Base-by-base conservation (phyloP, 35 echinoderm and acorn worm species). In the Ophioderma brevispina region DNA sequence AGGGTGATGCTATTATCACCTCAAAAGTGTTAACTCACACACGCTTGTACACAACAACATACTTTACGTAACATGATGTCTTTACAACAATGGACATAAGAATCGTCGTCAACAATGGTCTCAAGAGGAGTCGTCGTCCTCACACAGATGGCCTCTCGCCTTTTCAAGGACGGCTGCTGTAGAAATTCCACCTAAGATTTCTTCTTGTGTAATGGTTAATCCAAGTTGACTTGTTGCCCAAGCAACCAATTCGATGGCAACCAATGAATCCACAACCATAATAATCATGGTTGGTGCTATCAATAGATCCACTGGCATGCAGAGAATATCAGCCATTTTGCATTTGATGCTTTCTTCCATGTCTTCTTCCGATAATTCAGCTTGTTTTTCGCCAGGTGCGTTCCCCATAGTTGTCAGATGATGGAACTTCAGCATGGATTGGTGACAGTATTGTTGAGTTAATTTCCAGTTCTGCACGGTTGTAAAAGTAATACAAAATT, bases 191-290 rank as follows among this genome's bases (percentile, higher is more conserved):
- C 96, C 96, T 3, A 98, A 75, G 77, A 98, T 98, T 64, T 98
- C 96, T 33, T 95, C 79, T 70, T 95, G 96, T 18, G 96, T 95
- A 23, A 98, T 95, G 78, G 93, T 84, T 37, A 98, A 89, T 36
- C 87, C 88, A 43, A 94, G 90, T 80, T 98, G 92, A 75, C 86
- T 88, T 36, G 88, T 95, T 17, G 93, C 96, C 96, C 96, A 98
- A 32, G 86, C 95, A 17, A 98, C 96, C 96, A 98, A 95, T 80
- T 98, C 96, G 21, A 98, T 83, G 35, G 96, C 94, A 93, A 98
- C 93, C 82, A 98, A 84, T 36, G 96, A 98, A 43, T 98, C 96
- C 78, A 98, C 93, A 5, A 93, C 96, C 79, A 95, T 95, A 90
- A 92, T 95, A 59, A 98, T 94, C 96, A 98, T 98, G 35, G 76